Base-by-base conservation (phyloP, 2,113 vertebrate species). In the Rhea americana region DNA sequence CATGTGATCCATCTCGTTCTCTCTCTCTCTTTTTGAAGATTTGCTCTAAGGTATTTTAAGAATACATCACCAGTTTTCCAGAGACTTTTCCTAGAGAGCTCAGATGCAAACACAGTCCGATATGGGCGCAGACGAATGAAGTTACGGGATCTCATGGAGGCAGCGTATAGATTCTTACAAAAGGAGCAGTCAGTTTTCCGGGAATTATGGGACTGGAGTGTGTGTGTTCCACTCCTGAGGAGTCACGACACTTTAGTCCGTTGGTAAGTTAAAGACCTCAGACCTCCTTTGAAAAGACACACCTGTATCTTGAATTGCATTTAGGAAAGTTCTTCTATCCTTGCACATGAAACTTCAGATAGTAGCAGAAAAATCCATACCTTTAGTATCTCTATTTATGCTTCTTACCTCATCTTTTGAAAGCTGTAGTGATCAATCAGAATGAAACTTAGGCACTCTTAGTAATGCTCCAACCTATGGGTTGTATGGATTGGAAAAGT, bases 181-280 rank as follows among this genome's bases (percentile, higher is more conserved):
- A 98, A 98, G 45, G 98, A 99, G 32, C 98, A 97, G 41, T 96
- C 97, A 20, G 97, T 98, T 77, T 99, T 99, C 87, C 95, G 97
- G 51, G 98, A 98, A 7, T 96, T 99, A 1, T 99, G 99, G 99
- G 99, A 99, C 96, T 99, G 99, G 99, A 99, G 99, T 55, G 99
- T 99, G 32, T 99, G 99, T 77, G 96, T 99, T 50, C 99, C 99
- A 6, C 98, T 99, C 92, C 98, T 99, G 28, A 98, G 99, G 92
- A 99, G 99, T 92, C 99, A 99, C 3, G 99, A 99, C 63, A 98
- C 98, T 74, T 97, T 99, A 97, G 99, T 99, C 50, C 98, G 99
- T 93, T 98, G 99, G 99, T 99, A 87, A 6, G 98, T 98, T 55
- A 53, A 90, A 39, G 19, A 4, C 21, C 43, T 39, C 39, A 55